Evolutionary conservation across 2,888 invertebrate genomes (phyloP).

Genomic region (Tipula helvola): DNA sequence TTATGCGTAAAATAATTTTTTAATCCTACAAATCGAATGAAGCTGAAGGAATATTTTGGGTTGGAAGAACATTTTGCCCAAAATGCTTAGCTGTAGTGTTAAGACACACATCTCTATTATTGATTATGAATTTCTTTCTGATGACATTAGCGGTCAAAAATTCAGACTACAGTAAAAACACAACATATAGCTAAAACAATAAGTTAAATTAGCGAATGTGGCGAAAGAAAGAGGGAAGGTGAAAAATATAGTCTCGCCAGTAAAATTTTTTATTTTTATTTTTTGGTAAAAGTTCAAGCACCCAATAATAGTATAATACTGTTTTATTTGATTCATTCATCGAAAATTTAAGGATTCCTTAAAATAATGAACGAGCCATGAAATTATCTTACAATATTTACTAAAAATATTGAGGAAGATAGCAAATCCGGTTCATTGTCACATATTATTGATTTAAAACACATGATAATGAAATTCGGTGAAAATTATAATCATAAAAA

Average conservation of each 20-base stretch:
- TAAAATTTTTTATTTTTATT: background rate
- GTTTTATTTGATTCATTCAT: background rate
- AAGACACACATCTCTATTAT: too few species aligned
- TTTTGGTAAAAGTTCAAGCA: background rate
- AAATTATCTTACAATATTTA: background rate
- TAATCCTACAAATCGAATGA: too few species aligned
- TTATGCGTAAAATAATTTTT: too few species aligned
- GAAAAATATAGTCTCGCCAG: background rate
- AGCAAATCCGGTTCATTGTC: background rate
- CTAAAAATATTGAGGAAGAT: background rate
- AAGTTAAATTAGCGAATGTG: background rate
- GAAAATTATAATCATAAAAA: background rate
- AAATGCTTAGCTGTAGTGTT: too few species aligned
- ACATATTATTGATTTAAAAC: background rate
- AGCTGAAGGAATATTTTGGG: too few species aligned
- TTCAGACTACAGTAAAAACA: background rate
- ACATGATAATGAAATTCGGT: background rate
- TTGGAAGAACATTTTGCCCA: too few species aligned
- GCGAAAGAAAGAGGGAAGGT: background rate
- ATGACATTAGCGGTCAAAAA: background rate
- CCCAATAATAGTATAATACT: background rate
- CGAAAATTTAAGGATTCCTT: background rate
- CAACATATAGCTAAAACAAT: background rate
- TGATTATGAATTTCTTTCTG: background rate
- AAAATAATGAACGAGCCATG: background rate